Evolutionary conservation across 2,888 invertebrate genomes (phyloP).

Genomic region (Caenorhabditis sp.): DNA sequence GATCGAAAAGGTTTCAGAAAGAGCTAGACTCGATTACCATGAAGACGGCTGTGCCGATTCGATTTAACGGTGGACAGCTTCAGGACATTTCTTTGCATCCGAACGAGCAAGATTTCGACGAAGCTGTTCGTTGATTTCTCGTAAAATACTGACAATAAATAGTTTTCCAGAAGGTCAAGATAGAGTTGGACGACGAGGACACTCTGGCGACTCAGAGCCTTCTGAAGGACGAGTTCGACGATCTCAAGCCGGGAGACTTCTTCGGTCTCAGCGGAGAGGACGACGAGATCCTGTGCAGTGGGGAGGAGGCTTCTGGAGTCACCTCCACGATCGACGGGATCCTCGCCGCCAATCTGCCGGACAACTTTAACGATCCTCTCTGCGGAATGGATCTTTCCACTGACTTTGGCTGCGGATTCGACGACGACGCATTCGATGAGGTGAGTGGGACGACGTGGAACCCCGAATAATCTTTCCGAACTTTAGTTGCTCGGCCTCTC

Average conservation of each 20-base stretch:
- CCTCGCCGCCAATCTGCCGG: conserved; percentile 40
- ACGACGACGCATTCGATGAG: conserved; percentile 52
- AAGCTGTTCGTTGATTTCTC: conserved; percentile 7
- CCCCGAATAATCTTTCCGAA: not conserved
- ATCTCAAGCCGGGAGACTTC: conserved; percentile 26
- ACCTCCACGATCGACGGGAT: conserved; percentile 51
- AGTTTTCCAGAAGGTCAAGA: conserved; percentile 49
- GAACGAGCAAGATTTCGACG: conserved; percentile 21
- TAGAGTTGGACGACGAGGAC: conserved; percentile 55
- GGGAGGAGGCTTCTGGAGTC: conserved; percentile 49
- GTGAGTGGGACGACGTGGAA: not conserved
- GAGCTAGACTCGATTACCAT: conserved; percentile 31
- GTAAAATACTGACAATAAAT: not conserved
- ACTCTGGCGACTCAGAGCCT: conserved; percentile 40
- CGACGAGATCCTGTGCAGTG: conserved; percentile 51
- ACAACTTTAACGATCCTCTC: conserved; percentile 43
- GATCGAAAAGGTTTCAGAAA: conserved; percentile 28
- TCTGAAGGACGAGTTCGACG: conserved; percentile 40
- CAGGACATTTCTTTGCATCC: conserved; percentile 2
- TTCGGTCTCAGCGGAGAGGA: conserved; percentile 37
- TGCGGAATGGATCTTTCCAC: conserved; percentile 48
- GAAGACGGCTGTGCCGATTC: conserved; percentile 50
- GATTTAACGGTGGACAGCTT: conserved; percentile 30
- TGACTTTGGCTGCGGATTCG: conserved; percentile 42
- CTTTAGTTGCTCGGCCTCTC: conserved; percentile 44